Conservation (phyloP, 2,113 vertebrate species). For the Peromyscus leucopus region DNA sequence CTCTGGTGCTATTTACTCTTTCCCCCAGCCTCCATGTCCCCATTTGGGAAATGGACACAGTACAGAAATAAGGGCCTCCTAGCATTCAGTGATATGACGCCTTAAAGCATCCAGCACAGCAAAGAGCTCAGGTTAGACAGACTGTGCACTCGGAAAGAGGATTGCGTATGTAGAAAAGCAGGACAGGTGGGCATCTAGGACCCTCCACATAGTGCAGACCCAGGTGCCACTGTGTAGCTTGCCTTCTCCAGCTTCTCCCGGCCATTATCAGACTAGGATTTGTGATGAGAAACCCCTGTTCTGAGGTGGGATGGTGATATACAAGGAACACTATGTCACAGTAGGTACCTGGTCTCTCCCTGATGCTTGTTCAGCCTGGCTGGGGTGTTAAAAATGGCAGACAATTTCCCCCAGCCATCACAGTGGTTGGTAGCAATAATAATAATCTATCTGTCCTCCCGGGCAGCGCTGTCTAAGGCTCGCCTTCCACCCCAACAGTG, state of each 20-base stretch:
- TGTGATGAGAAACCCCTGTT: constrained; percentile 4
- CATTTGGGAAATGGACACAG: neutral
- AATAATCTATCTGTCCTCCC: constrained; percentile 19
- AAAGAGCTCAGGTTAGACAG: neutral
- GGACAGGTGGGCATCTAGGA: accelerated
- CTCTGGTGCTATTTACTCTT: neutral
- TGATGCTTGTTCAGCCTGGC: constrained; percentile 54
- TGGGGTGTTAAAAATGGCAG: constrained; percentile 76
- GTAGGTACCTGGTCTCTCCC: constrained; percentile 61
- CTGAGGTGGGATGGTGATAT: constrained; percentile 54
- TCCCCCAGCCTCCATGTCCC: neutral
- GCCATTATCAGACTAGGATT: constrained; percentile 20
- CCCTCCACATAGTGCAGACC: neutral
- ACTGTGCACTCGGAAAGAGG: neutral
- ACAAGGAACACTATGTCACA: constrained; percentile 22
- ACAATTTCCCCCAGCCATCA: constrained; percentile 70
- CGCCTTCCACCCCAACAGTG: constrained; percentile 72
- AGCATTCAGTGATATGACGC: neutral
- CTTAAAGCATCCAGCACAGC: neutral
- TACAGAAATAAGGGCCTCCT: neutral
- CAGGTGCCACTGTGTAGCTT: neutral
- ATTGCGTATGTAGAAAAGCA: neutral
- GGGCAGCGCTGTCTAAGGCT: constrained; percentile 60
- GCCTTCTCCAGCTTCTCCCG: neutral
- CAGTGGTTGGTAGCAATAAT: constrained; percentile 72